phyloP scores from a whole-genome alignment of 2,888 invertebrate genomes.

The Busseola fusca region DNA sequence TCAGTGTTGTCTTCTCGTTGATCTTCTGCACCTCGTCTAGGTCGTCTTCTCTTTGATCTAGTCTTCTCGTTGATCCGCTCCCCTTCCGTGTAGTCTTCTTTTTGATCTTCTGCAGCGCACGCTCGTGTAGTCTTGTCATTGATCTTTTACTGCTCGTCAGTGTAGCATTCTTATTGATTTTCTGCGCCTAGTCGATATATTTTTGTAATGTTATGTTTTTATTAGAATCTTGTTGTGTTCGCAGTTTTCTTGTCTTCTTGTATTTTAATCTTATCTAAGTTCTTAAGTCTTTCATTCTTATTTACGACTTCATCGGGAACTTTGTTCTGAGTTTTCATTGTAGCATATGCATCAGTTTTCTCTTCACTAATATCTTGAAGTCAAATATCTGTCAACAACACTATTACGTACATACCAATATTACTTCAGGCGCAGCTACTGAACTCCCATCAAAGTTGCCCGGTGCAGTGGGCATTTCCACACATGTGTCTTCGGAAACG shows the following conservation, averaged over 20 bases:
- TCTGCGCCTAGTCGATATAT: background rate
- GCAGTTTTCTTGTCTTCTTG: background rate
- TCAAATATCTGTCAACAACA: slow-evolving; percentile 42
- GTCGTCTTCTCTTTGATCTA: background rate
- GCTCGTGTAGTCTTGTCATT: slow-evolving; percentile 22
- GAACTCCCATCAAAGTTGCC: slow-evolving; percentile 4
- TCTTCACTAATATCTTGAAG: background rate
- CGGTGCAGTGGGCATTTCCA: background rate
- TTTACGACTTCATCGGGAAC: too few relatives aligned
- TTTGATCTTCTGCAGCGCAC: background rate
- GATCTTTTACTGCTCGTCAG: background rate
- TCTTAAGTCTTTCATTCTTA: background rate
- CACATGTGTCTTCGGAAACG: background rate
- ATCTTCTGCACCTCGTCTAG: background rate
- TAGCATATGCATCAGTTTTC: background rate
- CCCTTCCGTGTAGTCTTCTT: background rate
- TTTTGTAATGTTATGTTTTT: background rate
- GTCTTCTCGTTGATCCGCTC: background rate
- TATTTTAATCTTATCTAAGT: background rate
- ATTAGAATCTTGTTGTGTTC: background rate
- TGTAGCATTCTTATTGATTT: slow-evolving; percentile 4
- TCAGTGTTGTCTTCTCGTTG: slow-evolving; percentile 18
- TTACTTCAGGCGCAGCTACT: background rate
- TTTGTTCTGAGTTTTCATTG: background rate
- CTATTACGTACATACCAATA: slow-evolving; percentile 30